A percentile compares a stretch with the other conserved stretches of the same genome.
Conservation (phyloP, 2,113 vertebrate species). For the Campylomormyrus numenius region DNA sequence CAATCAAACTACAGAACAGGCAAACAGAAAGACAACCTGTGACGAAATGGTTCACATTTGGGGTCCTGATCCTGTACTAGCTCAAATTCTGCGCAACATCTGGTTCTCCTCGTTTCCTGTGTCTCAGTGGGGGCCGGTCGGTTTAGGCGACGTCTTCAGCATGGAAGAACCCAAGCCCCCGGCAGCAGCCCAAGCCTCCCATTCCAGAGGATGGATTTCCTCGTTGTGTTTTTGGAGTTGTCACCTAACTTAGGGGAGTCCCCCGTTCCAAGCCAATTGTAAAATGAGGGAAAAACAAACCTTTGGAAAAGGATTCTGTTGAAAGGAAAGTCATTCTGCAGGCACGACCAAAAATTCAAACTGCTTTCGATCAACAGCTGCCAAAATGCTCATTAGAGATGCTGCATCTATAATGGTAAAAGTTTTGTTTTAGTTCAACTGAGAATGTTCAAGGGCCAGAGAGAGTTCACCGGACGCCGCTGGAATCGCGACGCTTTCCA, state of each 20-base stretch:
- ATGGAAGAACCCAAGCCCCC: background rate
- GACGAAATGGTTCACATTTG: background rate
- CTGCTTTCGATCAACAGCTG: background rate
- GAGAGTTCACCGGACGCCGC: no score
- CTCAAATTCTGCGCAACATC: background rate
- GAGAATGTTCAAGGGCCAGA: background rate
- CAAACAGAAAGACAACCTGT: background rate
- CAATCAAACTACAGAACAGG: background rate
- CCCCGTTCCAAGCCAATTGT: background rate
- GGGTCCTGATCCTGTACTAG: background rate
- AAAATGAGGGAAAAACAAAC: background rate
- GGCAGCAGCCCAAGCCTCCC: background rate
- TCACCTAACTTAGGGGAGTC: background rate
- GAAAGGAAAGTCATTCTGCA: background rate
- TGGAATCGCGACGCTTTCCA: no score
- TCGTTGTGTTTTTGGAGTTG: background rate
- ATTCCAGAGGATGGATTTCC: slow-evolving; percentile 11
- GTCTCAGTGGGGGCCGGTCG: background rate
- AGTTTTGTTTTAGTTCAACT: background rate
- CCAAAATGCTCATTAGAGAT: background rate
- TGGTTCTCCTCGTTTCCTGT: background rate
- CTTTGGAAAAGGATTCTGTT: background rate
- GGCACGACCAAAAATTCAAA: background rate
- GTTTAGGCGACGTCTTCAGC: background rate
- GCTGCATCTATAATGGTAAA: background rate